A percentile compares a stretch with the other conserved stretches of the same genome.
Conservation (phyloP, 2,888 invertebrate species). For the Eupithecia subfuscata region DNA sequence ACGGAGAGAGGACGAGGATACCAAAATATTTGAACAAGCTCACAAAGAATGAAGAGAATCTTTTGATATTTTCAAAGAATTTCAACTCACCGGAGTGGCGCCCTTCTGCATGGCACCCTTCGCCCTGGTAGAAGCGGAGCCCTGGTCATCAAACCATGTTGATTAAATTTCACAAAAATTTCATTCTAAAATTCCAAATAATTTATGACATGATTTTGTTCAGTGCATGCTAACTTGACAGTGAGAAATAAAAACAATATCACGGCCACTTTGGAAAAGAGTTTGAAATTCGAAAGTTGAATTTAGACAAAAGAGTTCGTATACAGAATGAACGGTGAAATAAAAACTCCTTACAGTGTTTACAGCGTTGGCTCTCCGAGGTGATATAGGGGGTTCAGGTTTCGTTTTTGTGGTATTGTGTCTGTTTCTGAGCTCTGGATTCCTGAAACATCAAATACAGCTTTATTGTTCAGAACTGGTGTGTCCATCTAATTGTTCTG, state of each 20-base stretch:
- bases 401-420: not conserved
- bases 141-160: slow-evolving; percentile 48
- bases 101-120: slow-evolving; percentile 63
- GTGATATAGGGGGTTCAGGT: not conserved
- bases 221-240: slow-evolving; percentile 6
- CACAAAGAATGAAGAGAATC: not conserved
- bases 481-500: not conserved
- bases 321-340: not conserved
- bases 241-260: not conserved
- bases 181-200: slow-evolving; percentile 15
- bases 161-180: slow-evolving; percentile 20
- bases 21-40: not conserved
- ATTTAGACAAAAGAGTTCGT: slow-evolving; percentile 4
- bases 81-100: slow-evolving; percentile 56
- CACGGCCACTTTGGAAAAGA: not conserved
- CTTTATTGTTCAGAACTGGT: not conserved
- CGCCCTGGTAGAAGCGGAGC: slow-evolving; percentile 55
- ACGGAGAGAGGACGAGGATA: not conserved
- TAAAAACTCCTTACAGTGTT: slow-evolving; percentile 8
- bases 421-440: not conserved
- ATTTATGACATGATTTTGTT: slow-evolving; percentile 12
- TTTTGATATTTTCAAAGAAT: not conserved
- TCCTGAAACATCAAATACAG: not conserved
- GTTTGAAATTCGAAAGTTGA: slow-evolving; percentile 13
- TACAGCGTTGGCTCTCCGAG: not conserved